Conservation (phyloP, 1,140 invertebrate species). For the Hypothenemus hampei region DNA sequence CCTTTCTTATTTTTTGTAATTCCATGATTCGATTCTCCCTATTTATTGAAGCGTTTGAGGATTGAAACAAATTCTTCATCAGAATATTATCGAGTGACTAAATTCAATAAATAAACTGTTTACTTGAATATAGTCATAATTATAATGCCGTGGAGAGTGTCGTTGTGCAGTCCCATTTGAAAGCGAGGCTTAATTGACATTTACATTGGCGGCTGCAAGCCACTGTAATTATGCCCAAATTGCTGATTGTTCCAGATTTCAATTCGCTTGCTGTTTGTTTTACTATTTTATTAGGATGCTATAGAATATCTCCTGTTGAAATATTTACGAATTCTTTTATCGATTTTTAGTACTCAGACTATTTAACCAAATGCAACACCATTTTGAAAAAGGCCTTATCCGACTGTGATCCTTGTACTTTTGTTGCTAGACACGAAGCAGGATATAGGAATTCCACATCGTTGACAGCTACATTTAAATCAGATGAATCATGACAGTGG, state of each 20-base stretch:
- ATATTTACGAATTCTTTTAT: too few relatives aligned
- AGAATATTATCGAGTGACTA: too few relatives aligned
- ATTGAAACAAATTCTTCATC: too few relatives aligned
- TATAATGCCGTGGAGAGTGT: conserved; percentile 5
- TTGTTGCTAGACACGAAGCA: conserved; percentile 12
- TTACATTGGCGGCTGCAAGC: conserved; percentile 9
- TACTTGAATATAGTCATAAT: conserved; percentile 7
- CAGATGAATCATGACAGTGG: conserved; percentile 8
- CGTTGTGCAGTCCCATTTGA: conserved; percentile 3
- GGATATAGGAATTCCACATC: conserved; percentile 3
- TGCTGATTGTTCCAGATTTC: conserved; percentile 14
- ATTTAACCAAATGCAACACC: too few relatives aligned
- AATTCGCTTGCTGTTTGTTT: neutral
- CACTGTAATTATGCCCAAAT: conserved; percentile 9
- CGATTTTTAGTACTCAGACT: too few relatives aligned
- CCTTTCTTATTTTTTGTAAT: too few relatives aligned
- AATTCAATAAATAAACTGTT: too few relatives aligned
- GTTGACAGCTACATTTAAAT: conserved; percentile 7
- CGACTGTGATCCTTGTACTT: neutral
- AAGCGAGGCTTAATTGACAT: conserved; percentile 7
- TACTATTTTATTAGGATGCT: neutral
- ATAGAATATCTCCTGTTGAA: too few relatives aligned
- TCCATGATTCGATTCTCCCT: too few relatives aligned
- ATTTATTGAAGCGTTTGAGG: too few relatives aligned
- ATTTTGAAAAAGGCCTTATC: too few relatives aligned